These are phyloP conservation scores for Chloroclystis v-ata DNA, from an alignment of 2,888 invertebrate species.

Conservation along the genomic window DNA sequence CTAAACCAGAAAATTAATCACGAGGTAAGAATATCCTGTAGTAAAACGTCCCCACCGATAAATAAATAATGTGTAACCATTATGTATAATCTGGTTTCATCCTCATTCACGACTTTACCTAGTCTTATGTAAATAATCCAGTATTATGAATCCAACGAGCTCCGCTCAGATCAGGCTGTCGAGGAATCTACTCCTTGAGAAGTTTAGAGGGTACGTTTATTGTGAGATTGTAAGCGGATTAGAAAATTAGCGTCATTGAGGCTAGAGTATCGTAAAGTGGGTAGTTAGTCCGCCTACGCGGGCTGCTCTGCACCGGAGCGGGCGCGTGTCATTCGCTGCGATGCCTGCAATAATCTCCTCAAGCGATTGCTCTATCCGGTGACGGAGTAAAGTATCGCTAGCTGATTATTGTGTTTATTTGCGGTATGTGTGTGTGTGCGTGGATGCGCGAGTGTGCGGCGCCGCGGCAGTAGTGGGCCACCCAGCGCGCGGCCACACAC, in stretches of 20 bases:
- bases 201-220: constrained; percentile 36
- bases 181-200: constrained; percentile 32
- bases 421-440: constrained; percentile 63
- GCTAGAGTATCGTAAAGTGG: constrained; percentile 39
- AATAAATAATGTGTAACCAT: background rate
- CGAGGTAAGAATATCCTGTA: background rate
- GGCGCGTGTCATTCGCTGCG: constrained; percentile 64
- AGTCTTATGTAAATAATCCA: constrained; percentile 17
- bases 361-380: constrained; percentile 74
- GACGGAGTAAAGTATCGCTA: constrained; percentile 75
- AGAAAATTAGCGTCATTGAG: constrained; percentile 49
- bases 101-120: constrained; percentile 13
- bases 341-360: constrained; percentile 61
- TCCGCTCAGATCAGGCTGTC: constrained; percentile 22
- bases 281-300: constrained; percentile 39
- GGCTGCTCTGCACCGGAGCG: constrained; percentile 17
- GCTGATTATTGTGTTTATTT: constrained; percentile 77
- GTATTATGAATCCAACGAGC: constrained; percentile 27
- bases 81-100: constrained; percentile 7
- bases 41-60: background rate
- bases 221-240: constrained; percentile 47
- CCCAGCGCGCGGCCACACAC: constrained; percentile 77
- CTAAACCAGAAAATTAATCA: background rate
- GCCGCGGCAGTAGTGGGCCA: constrained; percentile 67
- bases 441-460: constrained; percentile 58